Base-by-base conservation (phyloP, 2,113 vertebrate species). In the Colius striatus region DNA sequence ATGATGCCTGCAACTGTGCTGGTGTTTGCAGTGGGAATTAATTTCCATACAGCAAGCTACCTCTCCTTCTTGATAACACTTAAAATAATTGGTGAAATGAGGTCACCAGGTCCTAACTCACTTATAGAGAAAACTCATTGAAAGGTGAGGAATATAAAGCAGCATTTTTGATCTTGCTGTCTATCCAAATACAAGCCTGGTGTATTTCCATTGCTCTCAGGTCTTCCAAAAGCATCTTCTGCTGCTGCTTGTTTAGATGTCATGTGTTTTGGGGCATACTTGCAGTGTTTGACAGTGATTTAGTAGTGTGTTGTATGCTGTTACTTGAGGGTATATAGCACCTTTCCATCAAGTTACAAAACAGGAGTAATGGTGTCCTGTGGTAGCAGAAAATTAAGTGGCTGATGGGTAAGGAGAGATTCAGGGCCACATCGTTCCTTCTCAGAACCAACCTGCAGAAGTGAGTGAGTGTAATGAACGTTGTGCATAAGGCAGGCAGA, bases 261-360 rank as follows among this genome's bases (percentile, higher is more conserved):
- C 6, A 0, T 11, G 6, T 66, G 38, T 4, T 70, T 74, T 53
- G 3, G 23, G n/a, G 19, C 41, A n/a, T 8, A 9, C 4, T 8
- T 27, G 41, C 6, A 7, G 22, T 7, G 21, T 53, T 78, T 80
- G 32, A 4, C 23, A 27, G 32, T 29, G n/a, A 82, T 34, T 43
- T 29, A 57, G 27, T 36, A 47, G 48, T 48, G 10, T 22, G 14
- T 38, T 73, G 30, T 4, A 5, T 48, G 13, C 68, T 51, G 4
- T 34, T 25, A n/a, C 0, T 0, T 19, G 43, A 66, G 13, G 21
- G 12, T 16, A 11, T 6, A 3, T 14, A 22, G 13, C 11, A 43
- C 15, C 0, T 23, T 34, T 62, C 47, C 18, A 4, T 11, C 13
- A 29, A 17, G 36, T 11, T 20, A 22, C 9, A 34, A 27, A 57